phyloP scores from a whole-genome alignment of 2,113 vertebrate genomes.

The Eurystomus gularis region DNA sequence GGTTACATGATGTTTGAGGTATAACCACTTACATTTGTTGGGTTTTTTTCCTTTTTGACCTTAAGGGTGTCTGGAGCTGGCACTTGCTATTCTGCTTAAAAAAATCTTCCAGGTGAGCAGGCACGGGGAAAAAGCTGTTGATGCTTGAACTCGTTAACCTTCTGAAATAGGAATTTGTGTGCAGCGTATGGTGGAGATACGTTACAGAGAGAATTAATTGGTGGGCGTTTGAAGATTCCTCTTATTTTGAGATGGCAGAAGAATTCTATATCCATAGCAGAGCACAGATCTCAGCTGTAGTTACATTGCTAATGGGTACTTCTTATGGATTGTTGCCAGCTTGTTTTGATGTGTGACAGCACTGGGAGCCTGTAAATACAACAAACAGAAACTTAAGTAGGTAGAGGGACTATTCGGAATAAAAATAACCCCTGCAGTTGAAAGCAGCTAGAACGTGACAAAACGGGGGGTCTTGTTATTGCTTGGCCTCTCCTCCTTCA shows the following conservation, averaged over 20 bases:
- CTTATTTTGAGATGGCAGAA: neutral
- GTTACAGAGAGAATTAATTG: neutral
- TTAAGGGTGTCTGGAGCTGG: neutral
- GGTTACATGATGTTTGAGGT: neutral
- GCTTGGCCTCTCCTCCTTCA: neutral
- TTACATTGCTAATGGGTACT: neutral
- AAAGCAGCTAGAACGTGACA: neutral
- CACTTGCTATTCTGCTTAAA: neutral
- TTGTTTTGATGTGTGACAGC: constrained; percentile 41
- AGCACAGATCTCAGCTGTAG: neutral
- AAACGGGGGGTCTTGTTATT: neutral
- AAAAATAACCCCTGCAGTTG: neutral
- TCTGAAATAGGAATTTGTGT: neutral
- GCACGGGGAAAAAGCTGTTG: neutral
- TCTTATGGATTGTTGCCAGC: constrained; percentile 25
- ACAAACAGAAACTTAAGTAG: neutral
- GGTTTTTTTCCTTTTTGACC: neutral
- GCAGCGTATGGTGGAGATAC: neutral
- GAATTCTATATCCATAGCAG: neutral
- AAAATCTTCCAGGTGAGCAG: neutral
- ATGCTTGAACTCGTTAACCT: neutral
- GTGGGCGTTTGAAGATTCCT: neutral
- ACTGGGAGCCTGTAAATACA: constrained; percentile 20
- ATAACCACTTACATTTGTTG: neutral
- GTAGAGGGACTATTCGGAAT: neutral